Evolutionary conservation across 2,113 vertebrate species (phyloP), one percentile per base, ranked within the genome.

Genomic region (Saccopteryx leptura): DNA sequence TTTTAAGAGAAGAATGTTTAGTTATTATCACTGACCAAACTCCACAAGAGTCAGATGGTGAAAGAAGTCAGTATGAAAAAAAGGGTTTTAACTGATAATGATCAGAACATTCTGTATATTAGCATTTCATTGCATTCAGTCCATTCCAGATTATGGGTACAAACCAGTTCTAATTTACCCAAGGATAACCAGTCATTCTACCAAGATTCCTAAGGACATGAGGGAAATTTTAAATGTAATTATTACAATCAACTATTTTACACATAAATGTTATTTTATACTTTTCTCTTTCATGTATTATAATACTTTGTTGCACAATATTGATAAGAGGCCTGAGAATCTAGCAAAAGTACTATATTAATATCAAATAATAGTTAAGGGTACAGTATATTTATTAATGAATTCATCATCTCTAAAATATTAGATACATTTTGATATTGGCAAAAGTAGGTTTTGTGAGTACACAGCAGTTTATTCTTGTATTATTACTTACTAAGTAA

Each of bases 241-340:
- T 66, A 92, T 12, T 18, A 18, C 28, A 80, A 56, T 92, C 21
- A 86, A 65, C 58, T 68, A 95, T 80, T 21, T 81, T 86, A 82
- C 12, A 68, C 7, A 28, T 74, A 63, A 87, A 19, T 93, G 9
- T 74, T 90, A 39, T 76, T 91, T 4, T 68, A 84, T 80, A 78
- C 26, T 69, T 80, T 92, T 65, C 5, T 76, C 7, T 84, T 24
- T 83, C 19, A 52, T 82, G 3, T 60, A 21, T 54, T 94, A 33
- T 72, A 85, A 89, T 68, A 93, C 31, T 58, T 90, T 92, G n/a
- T 39, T 72, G 15, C 0, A 48, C 6, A 87, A 33, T 65, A 66
- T 76, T 87, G n/a, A 89, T 26, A 69, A 94, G 31, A 86, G 23
- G 1, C 63, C 78, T 50, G 9, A 65, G 3, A 23, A 24, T 63